phyloP scores from a whole-genome alignment of 2,888 invertebrate species.

The Pyrgus malvae region DNA sequence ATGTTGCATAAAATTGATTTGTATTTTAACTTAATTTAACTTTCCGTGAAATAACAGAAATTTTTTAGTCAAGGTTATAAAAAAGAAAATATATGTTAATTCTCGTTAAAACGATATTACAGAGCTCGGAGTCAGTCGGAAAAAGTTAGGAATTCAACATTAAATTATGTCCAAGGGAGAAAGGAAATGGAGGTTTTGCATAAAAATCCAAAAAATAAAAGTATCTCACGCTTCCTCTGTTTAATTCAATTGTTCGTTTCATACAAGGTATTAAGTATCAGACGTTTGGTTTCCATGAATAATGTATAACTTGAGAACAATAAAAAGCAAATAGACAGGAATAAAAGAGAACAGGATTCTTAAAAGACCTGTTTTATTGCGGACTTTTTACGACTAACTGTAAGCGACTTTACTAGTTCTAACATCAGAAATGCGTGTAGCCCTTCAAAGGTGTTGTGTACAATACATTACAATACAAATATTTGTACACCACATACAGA shows the following conservation, averaged over 20 bases:
- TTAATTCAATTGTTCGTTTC: conserved; percentile 22
- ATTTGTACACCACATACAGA: too few species aligned
- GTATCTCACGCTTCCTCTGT: conserved; percentile 1
- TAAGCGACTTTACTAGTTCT: not conserved
- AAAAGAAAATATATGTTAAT: too few species aligned
- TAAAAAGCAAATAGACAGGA: conserved; percentile 31
- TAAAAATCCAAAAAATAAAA: not conserved
- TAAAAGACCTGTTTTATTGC: not conserved
- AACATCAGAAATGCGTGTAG: too few species aligned
- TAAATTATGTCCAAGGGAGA: not conserved
- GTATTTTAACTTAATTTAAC: too few species aligned
- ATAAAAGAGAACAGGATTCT: conserved; percentile 34
- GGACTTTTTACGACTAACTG: not conserved
- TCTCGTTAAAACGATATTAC: conserved; percentile 4
- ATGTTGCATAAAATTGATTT: too few species aligned
- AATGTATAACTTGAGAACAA: conserved; percentile 24
- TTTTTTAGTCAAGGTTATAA: too few species aligned
- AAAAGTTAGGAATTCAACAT: not conserved
- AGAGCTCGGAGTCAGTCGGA: not conserved
- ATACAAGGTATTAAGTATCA: conserved; percentile 22
- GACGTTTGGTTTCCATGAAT: conserved; percentile 22
- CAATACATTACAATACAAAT: too few species aligned
- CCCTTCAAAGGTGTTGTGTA: not conserved
- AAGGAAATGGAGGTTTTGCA: not conserved
- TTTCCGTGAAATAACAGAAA: too few species aligned